A percentile compares a stretch with the other conserved stretches of the same genome.
Evolutionary conservation across 2,113 vertebrate species (phyloP).

Genomic region (Microcebus jonahi): DNA sequence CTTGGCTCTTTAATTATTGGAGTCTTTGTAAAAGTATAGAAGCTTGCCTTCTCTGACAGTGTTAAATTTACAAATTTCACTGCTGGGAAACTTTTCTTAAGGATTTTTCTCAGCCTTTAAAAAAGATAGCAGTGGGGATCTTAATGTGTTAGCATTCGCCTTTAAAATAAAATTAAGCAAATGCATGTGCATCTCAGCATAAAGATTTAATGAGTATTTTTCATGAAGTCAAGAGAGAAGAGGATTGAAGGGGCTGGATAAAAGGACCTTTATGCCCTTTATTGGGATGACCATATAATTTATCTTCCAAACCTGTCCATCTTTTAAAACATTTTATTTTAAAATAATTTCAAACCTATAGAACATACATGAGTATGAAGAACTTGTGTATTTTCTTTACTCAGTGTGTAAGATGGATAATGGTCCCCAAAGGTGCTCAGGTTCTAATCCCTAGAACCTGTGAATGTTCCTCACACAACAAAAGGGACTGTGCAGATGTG

Average conservation of each 20-base stretch:
- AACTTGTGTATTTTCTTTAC: not conserved
- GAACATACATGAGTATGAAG: not conserved
- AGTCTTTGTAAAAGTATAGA: not conserved
- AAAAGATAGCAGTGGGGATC: not conserved
- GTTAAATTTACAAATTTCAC: not conserved
- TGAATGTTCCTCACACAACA: not conserved
- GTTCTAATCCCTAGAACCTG: not conserved
- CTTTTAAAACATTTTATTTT: not conserved
- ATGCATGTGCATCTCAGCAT: not conserved
- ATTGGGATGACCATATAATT: not conserved
- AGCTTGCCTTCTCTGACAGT: not conserved
- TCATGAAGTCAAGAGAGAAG: not conserved
- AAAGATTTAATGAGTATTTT: not conserved
- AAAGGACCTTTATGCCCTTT: not conserved
- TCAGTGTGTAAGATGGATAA: not conserved
- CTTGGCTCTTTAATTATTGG: not conserved
- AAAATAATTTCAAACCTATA: not conserved
- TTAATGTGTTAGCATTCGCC: not conserved
- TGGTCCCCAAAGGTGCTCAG: rapidly evolving
- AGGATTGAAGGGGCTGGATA: not conserved
- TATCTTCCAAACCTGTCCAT: not conserved
- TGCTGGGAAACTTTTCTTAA: not conserved
- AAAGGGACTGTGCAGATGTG: not conserved
- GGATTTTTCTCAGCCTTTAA: conserved; percentile 12
- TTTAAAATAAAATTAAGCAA: not conserved